Percentiles rank a stretch among this genome's conserved stretches.
These are phyloP conservation scores for Hydrochoerus hydrochaeris DNA, from an alignment of 2,113 vertebrate genomes.

Conservation along the genomic window DNA sequence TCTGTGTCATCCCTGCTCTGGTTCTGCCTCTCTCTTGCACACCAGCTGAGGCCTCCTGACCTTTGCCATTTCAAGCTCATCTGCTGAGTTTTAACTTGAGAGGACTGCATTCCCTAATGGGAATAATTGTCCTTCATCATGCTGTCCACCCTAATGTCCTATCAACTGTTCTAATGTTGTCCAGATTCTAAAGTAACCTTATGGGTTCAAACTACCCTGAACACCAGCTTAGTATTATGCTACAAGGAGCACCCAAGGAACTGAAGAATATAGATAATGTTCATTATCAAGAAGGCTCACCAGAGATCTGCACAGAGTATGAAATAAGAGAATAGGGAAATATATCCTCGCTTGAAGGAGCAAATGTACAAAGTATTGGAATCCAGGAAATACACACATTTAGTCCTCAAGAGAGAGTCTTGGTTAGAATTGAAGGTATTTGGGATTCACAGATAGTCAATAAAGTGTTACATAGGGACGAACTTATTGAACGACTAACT, in stretches of 20 bases:
- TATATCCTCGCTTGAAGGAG: background rate
- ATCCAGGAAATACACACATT: background rate
- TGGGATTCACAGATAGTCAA: background rate
- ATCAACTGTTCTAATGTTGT: background rate
- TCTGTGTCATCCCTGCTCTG: background rate
- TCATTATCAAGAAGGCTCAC: background rate
- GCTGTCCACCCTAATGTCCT: background rate
- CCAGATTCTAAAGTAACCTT: background rate
- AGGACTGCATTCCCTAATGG: background rate
- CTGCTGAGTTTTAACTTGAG: background rate
- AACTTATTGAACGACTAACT: background rate
- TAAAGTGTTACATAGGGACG: background rate
- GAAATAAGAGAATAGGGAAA: background rate
- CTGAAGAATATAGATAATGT: background rate
- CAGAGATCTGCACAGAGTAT: background rate
- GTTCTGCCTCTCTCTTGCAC: background rate
- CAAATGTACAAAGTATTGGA: background rate
- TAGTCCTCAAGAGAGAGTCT: background rate
- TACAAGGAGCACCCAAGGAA: background rate
- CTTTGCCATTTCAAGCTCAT: background rate
- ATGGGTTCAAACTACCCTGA: background rate
- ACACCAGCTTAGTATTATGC: background rate
- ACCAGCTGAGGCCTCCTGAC: background rate
- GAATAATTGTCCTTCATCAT: background rate
- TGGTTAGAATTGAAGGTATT: background rate